Conservation (phyloP, 2,797 vertebrate genomes). For the Clarias fuscus region DNA sequence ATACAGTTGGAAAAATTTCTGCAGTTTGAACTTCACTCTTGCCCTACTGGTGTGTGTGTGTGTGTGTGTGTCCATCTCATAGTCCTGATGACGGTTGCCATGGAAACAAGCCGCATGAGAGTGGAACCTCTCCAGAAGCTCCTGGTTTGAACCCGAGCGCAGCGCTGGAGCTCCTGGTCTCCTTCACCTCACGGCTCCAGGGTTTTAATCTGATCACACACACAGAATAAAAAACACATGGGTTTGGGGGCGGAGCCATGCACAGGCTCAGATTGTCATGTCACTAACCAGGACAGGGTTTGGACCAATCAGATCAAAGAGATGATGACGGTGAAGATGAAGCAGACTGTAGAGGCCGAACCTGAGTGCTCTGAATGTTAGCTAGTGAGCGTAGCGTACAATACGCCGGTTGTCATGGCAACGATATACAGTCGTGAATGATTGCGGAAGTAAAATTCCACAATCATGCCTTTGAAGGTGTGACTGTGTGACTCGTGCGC, state of each 20-base stretch:
- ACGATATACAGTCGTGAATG: neutral
- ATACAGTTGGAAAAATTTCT: constrained; percentile 1
- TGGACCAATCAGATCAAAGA: neutral
- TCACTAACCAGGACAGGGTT: neutral
- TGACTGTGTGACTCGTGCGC: neutral
- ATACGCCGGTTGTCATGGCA: neutral
- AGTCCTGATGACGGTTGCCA: constrained; percentile 34
- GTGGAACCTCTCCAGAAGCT: neutral
- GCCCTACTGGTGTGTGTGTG: constrained; percentile 1
- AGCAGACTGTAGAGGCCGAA: too few relatives aligned
- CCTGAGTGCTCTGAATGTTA: neutral
- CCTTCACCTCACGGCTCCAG: neutral
- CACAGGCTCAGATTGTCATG: neutral
- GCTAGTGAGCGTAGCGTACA: neutral
- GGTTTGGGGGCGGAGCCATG: neutral
- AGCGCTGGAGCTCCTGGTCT: neutral
- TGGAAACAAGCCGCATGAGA: constrained; percentile 27
- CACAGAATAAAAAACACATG: too few relatives aligned
- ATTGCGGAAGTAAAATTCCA: neutral
- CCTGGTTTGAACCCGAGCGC: neutral
- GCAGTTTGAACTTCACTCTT: constrained; percentile 12
- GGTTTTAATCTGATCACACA: too few relatives aligned
- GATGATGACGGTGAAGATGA: neutral
- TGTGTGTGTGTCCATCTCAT: constrained; percentile 30
- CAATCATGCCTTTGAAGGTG: neutral